Base-by-base conservation (phyloP, 2,888 invertebrate species). In the Cosmopolites sordidus region DNA sequence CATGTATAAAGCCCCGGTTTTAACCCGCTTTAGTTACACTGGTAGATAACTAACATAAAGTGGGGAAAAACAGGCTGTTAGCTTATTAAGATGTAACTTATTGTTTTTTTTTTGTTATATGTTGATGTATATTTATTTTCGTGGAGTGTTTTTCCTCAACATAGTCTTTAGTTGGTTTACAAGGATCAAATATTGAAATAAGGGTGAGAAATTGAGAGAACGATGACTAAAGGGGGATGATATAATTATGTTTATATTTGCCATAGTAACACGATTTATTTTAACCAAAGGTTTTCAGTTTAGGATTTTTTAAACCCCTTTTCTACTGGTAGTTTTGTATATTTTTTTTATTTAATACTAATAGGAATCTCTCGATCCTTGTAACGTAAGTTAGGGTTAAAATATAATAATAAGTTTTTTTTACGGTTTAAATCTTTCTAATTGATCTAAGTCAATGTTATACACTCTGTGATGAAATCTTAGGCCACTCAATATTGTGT, bases 101-200 rank as follows among this genome's bases (percentile, higher is more conserved):
- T 48, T 42, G 42, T 42, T 48, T 48, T 42, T 48, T 48, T 42
- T 42, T 48, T 43, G 42, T 43, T 48, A 42, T 48, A 33, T 33
- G 30, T 43, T 48, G 48, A 30, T 48, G 48, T 48, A 43, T 48
- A 48, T 48, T 48, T 48, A 43, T 48, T 42, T 42, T 37, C 11
- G 33, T 33, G n/a, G 33, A 33, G 12, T 33, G n/a, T 33, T 33
- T n/a, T n/a, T n/a, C n/a, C 33, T 12, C 12, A n/a, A 33, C 8
- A 8, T 33, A 11, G 33, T 12, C 33, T 33, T 33, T 33, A 12
- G 33, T 33, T 12, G 11, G n/a, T 4, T 33, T 11, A 33, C 33
- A 33, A 33, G 33, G 33, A 33, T 33, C 33, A 33, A 33, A 11
- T 33, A 3, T 5, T n/a, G 5, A 33, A 4, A n/a, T 11, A 12